Evolutionary conservation across 2,888 invertebrate genomes (phyloP), one percentile per base, ranked within the genome.

Genomic region (Tigriopus californicus): DNA sequence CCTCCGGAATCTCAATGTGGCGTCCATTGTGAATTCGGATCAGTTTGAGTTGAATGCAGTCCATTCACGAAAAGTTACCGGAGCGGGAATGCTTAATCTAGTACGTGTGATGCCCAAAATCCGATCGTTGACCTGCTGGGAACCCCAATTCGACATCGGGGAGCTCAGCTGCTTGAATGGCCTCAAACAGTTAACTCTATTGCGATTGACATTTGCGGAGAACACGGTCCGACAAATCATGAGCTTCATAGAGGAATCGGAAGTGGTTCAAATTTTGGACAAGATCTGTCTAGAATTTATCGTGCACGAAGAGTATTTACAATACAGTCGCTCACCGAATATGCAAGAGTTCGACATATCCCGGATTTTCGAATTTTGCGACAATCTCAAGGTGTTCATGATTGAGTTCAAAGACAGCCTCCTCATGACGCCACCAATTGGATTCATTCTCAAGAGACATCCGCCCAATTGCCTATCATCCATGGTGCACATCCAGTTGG

Each of bases 331-430:
- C 12, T n/a, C 42, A 18, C 15, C 42, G 41, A 5, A 41, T 13
- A 56, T 56, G 18, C 44, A 18, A 20, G 56, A 56, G 20, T 40
- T 56, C 42, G 56, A 56, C 24, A 41, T 56, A 3, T 15, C 20
- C 2, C 3, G 41, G 6, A 56, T 56, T 15, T 56, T 56, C 18
- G 42, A 56, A 15, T 15, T 18, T 20, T 56, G 41, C 44, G 56
- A 56, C 12, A 42, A 20, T 8, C 13, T 56, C 2, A 56, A 56
- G 22, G 41, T 56, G 13, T 56, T 56, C 42, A 22, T 22, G 11
- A 24, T 56, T 12, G 56, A 41, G 18, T 56, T 56, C 18, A 56
- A 56, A 42, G 56, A 56, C 44, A 56, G 44, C 20, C 6, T 56
- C 2, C 24, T 41, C 20, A 18, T 18, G 11, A 42, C 56, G 3